A percentile compares a stretch with the other conserved stretches of the same genome.
Evolutionary conservation across 2,797 vertebrate genomes (phyloP).

Genomic region (Luscinia megarhynchos): DNA sequence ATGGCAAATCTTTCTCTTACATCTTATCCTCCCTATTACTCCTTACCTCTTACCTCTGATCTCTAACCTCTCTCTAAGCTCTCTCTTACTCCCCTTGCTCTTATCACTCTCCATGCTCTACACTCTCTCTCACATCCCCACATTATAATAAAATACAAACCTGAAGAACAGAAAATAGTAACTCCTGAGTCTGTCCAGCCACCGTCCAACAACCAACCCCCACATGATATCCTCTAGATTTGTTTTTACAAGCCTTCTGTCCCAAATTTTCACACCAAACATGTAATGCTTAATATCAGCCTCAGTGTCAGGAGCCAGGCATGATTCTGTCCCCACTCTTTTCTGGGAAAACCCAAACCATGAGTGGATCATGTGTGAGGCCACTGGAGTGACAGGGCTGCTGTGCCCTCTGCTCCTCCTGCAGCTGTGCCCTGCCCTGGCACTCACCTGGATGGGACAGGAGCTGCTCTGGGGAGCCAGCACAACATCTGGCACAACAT

Average conservation of each 20-base stretch:
- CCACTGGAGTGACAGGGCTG: neutral
- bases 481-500: fast-evolving
- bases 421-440: neutral
- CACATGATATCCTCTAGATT: neutral
- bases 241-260: neutral
- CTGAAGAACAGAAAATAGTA: too few relatives aligned
- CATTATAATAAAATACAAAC: too few relatives aligned
- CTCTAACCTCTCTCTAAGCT: too few relatives aligned
- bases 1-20: too few relatives aligned
- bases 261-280: neutral
- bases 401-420: neutral
- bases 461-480: neutral
- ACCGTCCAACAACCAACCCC: too few relatives aligned
- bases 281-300: neutral
- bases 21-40: too few relatives aligned
- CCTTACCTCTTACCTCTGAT: too few relatives aligned
- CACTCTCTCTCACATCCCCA: too few relatives aligned
- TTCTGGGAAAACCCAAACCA: neutral
- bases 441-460: fast-evolving
- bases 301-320: neutral
- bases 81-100: too few relatives aligned
- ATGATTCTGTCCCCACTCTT: too few relatives aligned
- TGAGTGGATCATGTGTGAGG: fast-evolving
- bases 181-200: too few relatives aligned
- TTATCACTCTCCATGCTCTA: too few relatives aligned